These are phyloP conservation scores for Silurus glanis DNA, from an alignment of 2,113 vertebrate species.

Conservation along the genomic window DNA sequence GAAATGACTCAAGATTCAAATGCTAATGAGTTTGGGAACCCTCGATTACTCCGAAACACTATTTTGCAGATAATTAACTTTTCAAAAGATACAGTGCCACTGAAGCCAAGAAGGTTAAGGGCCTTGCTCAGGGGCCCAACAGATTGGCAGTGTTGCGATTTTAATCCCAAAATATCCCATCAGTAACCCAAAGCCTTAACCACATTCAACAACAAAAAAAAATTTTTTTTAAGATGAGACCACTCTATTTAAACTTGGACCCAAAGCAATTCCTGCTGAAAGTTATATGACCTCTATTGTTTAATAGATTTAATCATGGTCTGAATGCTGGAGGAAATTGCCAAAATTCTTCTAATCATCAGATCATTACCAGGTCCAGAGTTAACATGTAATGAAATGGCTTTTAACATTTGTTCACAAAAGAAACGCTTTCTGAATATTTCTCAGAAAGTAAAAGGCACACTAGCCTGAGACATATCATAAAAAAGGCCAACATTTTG, in stretches of 20 bases:
- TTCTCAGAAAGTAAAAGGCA: slow-evolving; percentile 2
- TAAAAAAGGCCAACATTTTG: slow-evolving; percentile 31
- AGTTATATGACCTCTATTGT: background rate
- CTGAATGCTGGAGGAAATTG: slow-evolving; percentile 58
- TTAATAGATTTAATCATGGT: slow-evolving; percentile 45
- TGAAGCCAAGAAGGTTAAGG: too few species aligned
- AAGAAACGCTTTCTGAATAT: background rate
- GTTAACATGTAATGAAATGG: slow-evolving; percentile 32
- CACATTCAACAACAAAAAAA: too few species aligned
- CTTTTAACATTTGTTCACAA: slow-evolving; percentile 43
- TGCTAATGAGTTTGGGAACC: background rate
- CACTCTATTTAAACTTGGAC: background rate
- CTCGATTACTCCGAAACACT: too few species aligned
- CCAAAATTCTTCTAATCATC: slow-evolving; percentile 61
- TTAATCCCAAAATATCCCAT: too few species aligned
- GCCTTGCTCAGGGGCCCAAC: too few species aligned
- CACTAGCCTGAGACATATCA: slow-evolving; percentile 37
- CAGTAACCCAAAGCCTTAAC: too few species aligned
- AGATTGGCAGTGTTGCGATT: too few species aligned
- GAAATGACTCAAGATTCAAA: background rate
- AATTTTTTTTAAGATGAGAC: too few species aligned
- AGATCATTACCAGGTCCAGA: slow-evolving; percentile 60
- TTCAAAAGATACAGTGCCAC: too few species aligned
- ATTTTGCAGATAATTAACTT: background rate
- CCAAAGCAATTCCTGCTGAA: background rate